Percentiles rank a stretch among this genome's conserved stretches.
Evolutionary conservation across 1,140 invertebrate genomes (phyloP).

Genomic region (Hermatobates lingyangjiaoensis): DNA sequence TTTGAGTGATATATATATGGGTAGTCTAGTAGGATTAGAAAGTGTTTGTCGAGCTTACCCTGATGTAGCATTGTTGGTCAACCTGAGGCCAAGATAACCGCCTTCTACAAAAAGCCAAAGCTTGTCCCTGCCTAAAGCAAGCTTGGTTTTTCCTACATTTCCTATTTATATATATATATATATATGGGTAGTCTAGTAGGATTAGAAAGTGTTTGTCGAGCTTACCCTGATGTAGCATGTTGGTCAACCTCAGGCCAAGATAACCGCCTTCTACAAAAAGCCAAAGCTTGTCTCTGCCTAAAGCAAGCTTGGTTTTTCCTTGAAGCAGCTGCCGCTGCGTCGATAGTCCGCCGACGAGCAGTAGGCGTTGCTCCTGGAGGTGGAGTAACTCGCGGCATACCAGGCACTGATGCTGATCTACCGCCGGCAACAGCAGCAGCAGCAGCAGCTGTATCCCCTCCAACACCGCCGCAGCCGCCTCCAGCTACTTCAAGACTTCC

Average conservation of each 20-base stretch:
- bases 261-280: conserved; percentile 51
- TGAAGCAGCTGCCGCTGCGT: conserved; percentile 21
- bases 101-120: conserved; percentile 45
- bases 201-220: too few species aligned
- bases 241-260: conserved; percentile 68
- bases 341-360: conserved; percentile 1
- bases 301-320: conserved; percentile 17
- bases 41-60: too few species aligned
- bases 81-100: conserved; percentile 62
- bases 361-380: conserved; percentile 18
- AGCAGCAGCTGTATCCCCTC: conserved; percentile 9
- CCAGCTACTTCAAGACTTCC: background rate
- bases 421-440: conserved; percentile 20
- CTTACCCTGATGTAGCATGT: conserved; percentile 56
- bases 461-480: conserved; percentile 17
- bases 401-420: conserved; percentile 26
- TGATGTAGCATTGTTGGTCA: conserved; percentile 54
- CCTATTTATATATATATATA: too few species aligned
- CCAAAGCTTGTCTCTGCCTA: conserved; percentile 29
- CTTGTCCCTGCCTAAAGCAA: conserved; percentile 27
- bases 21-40: too few species aligned
- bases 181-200: too few species aligned
- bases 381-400: conserved; percentile 26
- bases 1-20: too few species aligned
- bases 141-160: conserved; percentile 16